Conservation (phyloP, 1,140 invertebrate genomes). For the Nasonia giraulti region DNA sequence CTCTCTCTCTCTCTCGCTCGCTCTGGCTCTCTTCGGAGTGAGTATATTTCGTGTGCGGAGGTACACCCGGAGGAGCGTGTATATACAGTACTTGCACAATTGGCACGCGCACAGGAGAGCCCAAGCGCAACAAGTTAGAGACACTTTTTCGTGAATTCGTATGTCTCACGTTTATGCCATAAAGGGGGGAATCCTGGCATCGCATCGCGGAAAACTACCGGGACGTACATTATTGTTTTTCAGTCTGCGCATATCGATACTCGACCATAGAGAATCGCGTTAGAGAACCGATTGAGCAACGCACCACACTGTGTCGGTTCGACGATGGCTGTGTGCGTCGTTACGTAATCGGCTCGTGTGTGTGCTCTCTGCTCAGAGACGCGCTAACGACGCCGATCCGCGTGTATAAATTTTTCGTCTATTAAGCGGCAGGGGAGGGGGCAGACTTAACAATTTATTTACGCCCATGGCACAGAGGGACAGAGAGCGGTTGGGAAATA, state of each 20-base stretch:
- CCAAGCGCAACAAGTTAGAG: slow-evolving; percentile 13
- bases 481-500: too few relatives aligned
- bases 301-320: too few relatives aligned
- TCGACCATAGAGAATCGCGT: too few relatives aligned
- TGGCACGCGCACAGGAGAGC: slow-evolving; percentile 13
- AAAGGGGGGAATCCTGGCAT: neutral
- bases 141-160: neutral
- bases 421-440: too few relatives aligned
- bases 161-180: too few relatives aligned
- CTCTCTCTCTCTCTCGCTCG: too few relatives aligned
- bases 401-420: too few relatives aligned
- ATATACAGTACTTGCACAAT: slow-evolving; percentile 13
- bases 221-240: neutral
- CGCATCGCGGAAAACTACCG: neutral
- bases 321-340: neutral
- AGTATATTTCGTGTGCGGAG: neutral
- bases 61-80: neutral
- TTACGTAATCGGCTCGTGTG: neutral
- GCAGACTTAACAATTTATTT: too few relatives aligned
- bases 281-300: neutral
- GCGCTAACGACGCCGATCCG: too few relatives aligned
- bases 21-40: neutral
- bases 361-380: neutral
- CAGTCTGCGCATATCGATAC: neutral
- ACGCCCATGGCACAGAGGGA: too few relatives aligned